A percentile compares a stretch with the other conserved stretches of the same genome.
These are phyloP conservation scores for Gymnorhina tibicen DNA, from an alignment of 2,113 vertebrate genomes.

Conservation along the genomic window DNA sequence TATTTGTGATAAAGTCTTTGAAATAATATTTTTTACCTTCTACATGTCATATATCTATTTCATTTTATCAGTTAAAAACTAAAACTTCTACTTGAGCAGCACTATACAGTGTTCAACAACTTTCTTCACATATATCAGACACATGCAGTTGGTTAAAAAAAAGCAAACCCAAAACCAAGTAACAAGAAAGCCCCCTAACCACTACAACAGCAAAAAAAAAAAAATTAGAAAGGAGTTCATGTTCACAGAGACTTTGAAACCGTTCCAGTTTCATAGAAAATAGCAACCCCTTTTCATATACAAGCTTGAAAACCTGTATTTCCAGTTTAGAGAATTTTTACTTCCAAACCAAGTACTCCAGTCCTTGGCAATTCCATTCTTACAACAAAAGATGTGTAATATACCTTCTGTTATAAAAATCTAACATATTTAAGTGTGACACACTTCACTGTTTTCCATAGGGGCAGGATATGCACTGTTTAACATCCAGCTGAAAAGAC, in stretches of 20 bases:
- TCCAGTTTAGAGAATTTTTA: neutral
- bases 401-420: neutral
- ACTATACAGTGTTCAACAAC: accelerated
- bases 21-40: neutral
- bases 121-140: neutral
- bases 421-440: neutral
- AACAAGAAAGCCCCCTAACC: neutral
- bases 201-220: neutral
- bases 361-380: neutral
- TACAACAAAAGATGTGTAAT: neutral
- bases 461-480: neutral
- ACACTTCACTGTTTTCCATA: neutral
- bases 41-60: neutral
- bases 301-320: neutral
- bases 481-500: neutral
- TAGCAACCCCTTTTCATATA: neutral
- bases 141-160: neutral
- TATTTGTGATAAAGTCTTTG: neutral
- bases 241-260: neutral
- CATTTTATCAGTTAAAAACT: neutral
- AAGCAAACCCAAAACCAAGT: neutral
- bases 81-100: neutral
- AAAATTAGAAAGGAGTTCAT: neutral
- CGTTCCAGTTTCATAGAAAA: neutral
- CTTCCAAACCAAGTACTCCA: neutral